These are phyloP conservation scores for Cybosia mesomella DNA, from an alignment of 2,888 invertebrate genomes.

Conservation along the genomic window DNA sequence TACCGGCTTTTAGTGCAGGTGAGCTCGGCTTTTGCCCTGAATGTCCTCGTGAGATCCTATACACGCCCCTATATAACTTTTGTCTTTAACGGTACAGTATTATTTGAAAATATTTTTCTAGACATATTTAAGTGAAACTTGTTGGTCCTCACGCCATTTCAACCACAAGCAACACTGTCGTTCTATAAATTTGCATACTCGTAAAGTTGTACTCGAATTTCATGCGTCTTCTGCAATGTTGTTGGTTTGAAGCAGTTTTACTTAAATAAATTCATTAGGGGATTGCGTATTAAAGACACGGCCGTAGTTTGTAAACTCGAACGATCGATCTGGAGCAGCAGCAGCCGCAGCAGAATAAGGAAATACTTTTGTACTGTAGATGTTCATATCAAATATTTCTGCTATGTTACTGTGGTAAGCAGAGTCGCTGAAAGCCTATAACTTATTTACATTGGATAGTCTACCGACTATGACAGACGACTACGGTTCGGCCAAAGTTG, in stretches of 20 bases:
- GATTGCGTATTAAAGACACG: not conserved
- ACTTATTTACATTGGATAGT: not conserved
- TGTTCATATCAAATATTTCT: not conserved
- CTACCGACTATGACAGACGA: not conserved
- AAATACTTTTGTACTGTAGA: not conserved
- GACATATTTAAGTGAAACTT: not conserved
- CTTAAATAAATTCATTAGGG: slow-evolving; percentile 4
- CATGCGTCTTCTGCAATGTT: slow-evolving; percentile 1
- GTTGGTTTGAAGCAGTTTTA: not conserved
- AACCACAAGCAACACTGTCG: not conserved
- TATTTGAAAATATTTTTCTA: not conserved
- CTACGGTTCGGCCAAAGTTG: too few relatives aligned
- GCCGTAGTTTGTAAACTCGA: not conserved
- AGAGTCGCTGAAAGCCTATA: not conserved
- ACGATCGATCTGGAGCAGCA: not conserved
- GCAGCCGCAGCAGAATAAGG: too few relatives aligned
- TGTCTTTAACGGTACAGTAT: too few relatives aligned
- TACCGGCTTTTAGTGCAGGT: too few relatives aligned
- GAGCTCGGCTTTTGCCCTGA: too few relatives aligned
- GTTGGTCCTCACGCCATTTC: not conserved
- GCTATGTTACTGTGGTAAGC: not conserved
- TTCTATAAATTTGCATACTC: not conserved
- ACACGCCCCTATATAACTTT: too few relatives aligned
- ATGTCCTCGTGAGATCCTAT: too few relatives aligned
- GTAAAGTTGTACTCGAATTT: slow-evolving; percentile 4